phyloP scores from a whole-genome alignment of 1,140 invertebrate species.

The Hesperophylax magnus region DNA sequence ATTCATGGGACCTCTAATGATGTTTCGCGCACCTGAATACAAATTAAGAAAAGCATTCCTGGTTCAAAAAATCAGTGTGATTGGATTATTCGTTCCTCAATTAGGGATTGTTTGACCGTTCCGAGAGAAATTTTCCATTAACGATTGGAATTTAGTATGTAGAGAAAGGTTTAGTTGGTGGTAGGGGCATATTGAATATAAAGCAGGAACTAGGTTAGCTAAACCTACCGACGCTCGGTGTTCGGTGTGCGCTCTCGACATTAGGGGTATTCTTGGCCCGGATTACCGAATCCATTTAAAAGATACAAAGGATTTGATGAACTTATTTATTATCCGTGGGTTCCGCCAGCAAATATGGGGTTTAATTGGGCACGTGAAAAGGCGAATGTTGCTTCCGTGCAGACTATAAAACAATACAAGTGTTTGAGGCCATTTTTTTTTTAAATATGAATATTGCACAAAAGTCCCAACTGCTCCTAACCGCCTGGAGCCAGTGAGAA shows the following conservation, averaged over 20 bases:
- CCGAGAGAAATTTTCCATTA: background rate
- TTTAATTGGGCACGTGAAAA: too few species aligned
- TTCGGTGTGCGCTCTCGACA: background rate
- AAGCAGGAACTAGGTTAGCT: background rate
- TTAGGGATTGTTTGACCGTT: background rate
- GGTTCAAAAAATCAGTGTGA: background rate
- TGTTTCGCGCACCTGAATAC: too few species aligned
- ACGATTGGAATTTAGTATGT: slow-evolving; percentile 4
- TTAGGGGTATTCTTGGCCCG: background rate
- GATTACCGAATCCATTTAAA: slow-evolving; percentile 2
- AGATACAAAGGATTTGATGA: background rate
- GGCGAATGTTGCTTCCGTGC: too few species aligned
- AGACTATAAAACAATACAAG: too few species aligned
- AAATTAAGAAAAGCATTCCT: background rate
- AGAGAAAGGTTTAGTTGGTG: background rate
- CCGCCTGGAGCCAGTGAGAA: too few species aligned
- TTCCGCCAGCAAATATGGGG: too few species aligned
- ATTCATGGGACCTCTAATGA: too few species aligned
- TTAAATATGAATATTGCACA: too few species aligned
- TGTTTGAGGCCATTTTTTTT: too few species aligned
- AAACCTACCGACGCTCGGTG: too few species aligned
- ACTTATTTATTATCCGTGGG: too few species aligned
- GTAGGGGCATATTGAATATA: background rate
- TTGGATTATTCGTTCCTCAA: background rate
- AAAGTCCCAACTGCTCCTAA: too few species aligned